Evolutionary conservation across 2,113 vertebrate genomes (phyloP).

Genomic region (Platichthys stellatus): DNA sequence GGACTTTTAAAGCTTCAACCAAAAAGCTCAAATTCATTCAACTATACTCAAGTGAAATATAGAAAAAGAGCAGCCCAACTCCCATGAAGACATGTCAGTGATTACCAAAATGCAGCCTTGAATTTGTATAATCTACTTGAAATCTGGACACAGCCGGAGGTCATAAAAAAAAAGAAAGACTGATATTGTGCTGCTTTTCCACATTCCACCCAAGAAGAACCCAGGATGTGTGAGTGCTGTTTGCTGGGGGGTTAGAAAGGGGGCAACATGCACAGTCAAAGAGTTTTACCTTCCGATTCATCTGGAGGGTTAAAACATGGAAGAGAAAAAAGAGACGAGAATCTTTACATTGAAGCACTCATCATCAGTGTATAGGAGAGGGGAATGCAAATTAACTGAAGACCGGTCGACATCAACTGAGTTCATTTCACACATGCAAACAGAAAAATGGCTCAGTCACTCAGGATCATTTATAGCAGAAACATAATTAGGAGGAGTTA

Average conservation of each 20-base stretch:
- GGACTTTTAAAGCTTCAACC: conserved; percentile 37
- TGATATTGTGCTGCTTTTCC: conserved; percentile 12
- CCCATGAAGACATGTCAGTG: conserved; percentile 18
- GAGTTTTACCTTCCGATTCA: conserved; percentile 97
- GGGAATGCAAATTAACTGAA: conserved; percentile 32
- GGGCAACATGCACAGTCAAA: conserved; percentile 78
- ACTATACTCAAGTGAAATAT: not conserved
- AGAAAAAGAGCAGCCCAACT: conserved; percentile 21
- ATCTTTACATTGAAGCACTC: conserved; percentile 60
- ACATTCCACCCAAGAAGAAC: conserved; percentile 20
- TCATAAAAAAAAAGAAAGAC: not conserved
- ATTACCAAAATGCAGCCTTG: conserved; percentile 16
- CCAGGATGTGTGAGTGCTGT: conserved; percentile 26
- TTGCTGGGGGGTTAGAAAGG: conserved; percentile 39
- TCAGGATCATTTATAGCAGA: not conserved
- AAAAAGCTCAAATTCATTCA: conserved; percentile 35
- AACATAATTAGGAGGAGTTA: not conserved
- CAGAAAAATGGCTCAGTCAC: conserved; percentile 12
- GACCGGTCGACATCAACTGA: conserved; percentile 30
- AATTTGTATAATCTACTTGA: not conserved
- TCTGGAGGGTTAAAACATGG: conserved; percentile 89
- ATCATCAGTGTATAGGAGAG: conserved; percentile 38
- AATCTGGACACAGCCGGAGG: not conserved
- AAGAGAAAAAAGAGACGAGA: conserved; percentile 84
- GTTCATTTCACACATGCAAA: conserved; percentile 46